Evolutionary conservation across 1,140 invertebrate species (phyloP).

Genomic region (Dendroctonus valens): DNA sequence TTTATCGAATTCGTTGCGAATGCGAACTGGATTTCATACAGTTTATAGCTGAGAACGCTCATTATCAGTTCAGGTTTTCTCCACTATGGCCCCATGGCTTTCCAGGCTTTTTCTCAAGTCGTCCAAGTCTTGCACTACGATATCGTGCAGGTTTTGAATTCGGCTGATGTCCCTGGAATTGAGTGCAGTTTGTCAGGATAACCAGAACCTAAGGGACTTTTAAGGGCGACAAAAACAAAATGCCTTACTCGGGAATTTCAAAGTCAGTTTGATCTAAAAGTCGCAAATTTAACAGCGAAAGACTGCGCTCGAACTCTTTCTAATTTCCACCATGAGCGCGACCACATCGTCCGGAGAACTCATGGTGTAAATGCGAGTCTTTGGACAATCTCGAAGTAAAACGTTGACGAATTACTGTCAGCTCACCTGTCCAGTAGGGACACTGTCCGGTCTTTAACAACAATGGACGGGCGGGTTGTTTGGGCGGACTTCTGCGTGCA

Average conservation of each 20-base stretch:
- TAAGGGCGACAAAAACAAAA: not conserved
- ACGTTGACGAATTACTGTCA: not conserved
- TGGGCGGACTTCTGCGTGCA: not conserved
- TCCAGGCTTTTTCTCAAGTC: constrained; percentile 22
- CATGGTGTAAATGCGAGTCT: not conserved
- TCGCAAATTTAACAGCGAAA: constrained; percentile 9
- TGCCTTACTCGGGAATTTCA: constrained; percentile 26
- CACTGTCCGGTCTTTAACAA: constrained; percentile 12
- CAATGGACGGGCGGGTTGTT: constrained; percentile 8
- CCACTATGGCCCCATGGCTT: constrained; percentile 17
- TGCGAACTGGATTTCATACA: constrained; percentile 34
- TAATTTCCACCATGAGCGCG: constrained; percentile 14
- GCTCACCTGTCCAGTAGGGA: constrained; percentile 28
- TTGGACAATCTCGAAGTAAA: not conserved
- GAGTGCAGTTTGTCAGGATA: not conserved
- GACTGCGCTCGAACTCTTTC: constrained; percentile 22
- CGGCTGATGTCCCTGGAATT: constrained; percentile 29
- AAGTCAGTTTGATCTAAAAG: constrained; percentile 16
- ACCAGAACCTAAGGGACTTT: not conserved
- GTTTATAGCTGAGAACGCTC: constrained; percentile 37
- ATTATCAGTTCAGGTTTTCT: constrained; percentile 35
- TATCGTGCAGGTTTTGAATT: constrained; percentile 30
- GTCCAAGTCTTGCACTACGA: constrained; percentile 23
- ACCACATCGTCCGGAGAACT: constrained; percentile 6
- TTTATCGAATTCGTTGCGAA: constrained; percentile 25